Evolutionary conservation across 2,888 invertebrate species (phyloP).

Genomic region (Nomada ruficornis): DNA sequence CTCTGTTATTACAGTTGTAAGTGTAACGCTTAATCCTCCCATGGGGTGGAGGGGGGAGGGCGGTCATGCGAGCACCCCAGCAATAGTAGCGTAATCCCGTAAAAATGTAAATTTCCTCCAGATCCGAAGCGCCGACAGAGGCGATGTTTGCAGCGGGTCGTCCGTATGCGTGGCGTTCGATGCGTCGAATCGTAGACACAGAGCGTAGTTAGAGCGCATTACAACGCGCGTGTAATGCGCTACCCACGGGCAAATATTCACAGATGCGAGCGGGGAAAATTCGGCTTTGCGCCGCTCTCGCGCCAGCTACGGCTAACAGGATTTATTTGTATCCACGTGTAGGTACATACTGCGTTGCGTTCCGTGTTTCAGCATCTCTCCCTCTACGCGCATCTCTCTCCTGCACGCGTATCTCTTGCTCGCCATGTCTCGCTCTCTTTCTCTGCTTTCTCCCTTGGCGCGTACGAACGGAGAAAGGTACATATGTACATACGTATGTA

Average conservation of each 20-base stretch:
- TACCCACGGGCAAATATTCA: slow-evolving; percentile 77
- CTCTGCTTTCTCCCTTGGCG: neutral
- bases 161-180: slow-evolving; percentile 13
- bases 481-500: slow-evolving; percentile 32
- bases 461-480: slow-evolving; percentile 15
- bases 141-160: slow-evolving; percentile 33
- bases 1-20: slow-evolving; percentile 78
- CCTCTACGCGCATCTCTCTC: slow-evolving; percentile 4
- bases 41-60: slow-evolving; percentile 1
- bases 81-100: slow-evolving; percentile 75
- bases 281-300: slow-evolving; percentile 68
- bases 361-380: slow-evolving; percentile 53
- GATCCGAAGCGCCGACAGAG: slow-evolving; percentile 25
- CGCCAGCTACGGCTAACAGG: slow-evolving; percentile 74
- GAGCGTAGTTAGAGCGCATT: slow-evolving; percentile 61
- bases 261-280: slow-evolving; percentile 77
- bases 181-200: slow-evolving; percentile 34
- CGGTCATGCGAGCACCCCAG: slow-evolving; percentile 35
- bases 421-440: neutral
- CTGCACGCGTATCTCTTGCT: too few relatives aligned
- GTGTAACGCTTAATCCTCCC: slow-evolving; percentile 72
- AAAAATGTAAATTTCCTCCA: slow-evolving; percentile 79
- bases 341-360: slow-evolving; percentile 24
- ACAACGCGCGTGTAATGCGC: slow-evolving; percentile 65
- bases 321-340: slow-evolving; percentile 75